A percentile compares a stretch with the other conserved stretches of the same genome.
These are phyloP conservation scores for Perca schrenkii DNA, from an alignment of 2,113 vertebrate species.

Conservation along the genomic window DNA sequence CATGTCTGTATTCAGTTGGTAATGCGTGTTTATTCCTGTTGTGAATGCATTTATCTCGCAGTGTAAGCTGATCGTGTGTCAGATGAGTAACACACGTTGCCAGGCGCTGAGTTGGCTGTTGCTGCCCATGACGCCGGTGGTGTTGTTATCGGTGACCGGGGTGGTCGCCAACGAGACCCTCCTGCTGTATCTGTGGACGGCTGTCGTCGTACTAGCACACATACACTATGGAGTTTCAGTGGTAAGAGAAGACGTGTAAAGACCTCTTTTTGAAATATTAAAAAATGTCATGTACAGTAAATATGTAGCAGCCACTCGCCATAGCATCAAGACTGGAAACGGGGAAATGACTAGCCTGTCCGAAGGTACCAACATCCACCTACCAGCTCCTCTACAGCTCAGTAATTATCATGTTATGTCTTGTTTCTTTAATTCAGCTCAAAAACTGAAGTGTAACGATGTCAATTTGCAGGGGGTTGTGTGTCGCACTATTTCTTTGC, in stretches of 20 bases:
- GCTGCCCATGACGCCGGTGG: conserved; percentile 87
- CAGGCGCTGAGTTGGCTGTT: conserved; percentile 92
- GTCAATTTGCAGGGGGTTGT: neutral
- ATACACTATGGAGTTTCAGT: conserved; percentile 95
- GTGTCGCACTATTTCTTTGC: neutral
- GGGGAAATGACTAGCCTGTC: neutral
- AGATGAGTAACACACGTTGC: conserved; percentile 97
- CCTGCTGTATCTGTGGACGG: conserved; percentile 87
- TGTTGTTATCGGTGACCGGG: conserved; percentile 82
- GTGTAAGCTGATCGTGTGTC: conserved; percentile 98
- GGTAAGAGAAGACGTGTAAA: conserved; percentile 84
- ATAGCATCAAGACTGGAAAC: neutral
- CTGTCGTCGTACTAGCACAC: conserved; percentile 88
- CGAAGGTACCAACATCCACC: no score
- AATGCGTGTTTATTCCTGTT: neutral
- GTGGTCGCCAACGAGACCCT: conserved; percentile 78
- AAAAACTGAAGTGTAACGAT: neutral
- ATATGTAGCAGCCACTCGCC: neutral
- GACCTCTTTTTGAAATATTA: neutral
- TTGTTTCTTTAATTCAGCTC: neutral
- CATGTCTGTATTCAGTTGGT: neutral
- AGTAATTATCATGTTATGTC: neutral
- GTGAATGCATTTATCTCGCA: conserved; percentile 60
- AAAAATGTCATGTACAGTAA: neutral
- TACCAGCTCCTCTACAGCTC: neutral